phyloP scores from a whole-genome alignment of 2,888 invertebrate species.

The Catocala nupta region DNA sequence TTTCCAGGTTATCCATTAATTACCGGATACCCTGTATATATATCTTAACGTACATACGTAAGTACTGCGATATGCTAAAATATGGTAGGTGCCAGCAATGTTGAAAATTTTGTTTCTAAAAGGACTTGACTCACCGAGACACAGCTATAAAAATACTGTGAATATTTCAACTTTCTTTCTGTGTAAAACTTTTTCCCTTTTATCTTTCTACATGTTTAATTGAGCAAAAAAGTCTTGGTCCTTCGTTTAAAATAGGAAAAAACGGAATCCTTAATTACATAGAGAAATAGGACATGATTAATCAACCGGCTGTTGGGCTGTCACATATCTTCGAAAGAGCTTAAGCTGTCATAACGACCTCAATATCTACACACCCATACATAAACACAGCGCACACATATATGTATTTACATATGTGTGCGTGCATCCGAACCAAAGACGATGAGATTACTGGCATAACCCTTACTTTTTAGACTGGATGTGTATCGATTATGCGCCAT shows the following conservation, averaged over 20 bases:
- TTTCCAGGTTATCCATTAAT: no score
- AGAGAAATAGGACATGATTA: constrained; percentile 15
- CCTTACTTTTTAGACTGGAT: constrained; percentile 3
- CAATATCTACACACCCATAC: no score
- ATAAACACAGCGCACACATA: no score
- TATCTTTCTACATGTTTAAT: constrained; percentile 20
- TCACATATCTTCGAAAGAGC: constrained; percentile 37
- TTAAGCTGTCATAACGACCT: constrained; percentile 45
- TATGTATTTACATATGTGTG: no score
- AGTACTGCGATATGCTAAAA: not conserved
- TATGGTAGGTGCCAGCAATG: constrained; percentile 8
- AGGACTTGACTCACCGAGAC: constrained; percentile 12
- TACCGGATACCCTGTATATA: no score
- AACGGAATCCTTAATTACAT: constrained; percentile 3
- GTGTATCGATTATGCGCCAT: not conserved
- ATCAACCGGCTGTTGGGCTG: constrained; percentile 20
- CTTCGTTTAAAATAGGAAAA: constrained; percentile 12
- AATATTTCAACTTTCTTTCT: constrained; percentile 25
- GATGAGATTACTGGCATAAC: constrained; percentile 4
- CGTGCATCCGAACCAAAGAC: no score
- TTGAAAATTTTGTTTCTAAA: constrained; percentile 16
- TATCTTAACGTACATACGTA: not conserved
- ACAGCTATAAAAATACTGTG: constrained; percentile 20
- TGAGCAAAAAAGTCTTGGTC: constrained; percentile 6
- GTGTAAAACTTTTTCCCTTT: constrained; percentile 21